A percentile compares a stretch with the other conserved stretches of the same genome.
phyloP scores from a whole-genome alignment of 2,113 vertebrate species.

The Noturus placidus region DNA sequence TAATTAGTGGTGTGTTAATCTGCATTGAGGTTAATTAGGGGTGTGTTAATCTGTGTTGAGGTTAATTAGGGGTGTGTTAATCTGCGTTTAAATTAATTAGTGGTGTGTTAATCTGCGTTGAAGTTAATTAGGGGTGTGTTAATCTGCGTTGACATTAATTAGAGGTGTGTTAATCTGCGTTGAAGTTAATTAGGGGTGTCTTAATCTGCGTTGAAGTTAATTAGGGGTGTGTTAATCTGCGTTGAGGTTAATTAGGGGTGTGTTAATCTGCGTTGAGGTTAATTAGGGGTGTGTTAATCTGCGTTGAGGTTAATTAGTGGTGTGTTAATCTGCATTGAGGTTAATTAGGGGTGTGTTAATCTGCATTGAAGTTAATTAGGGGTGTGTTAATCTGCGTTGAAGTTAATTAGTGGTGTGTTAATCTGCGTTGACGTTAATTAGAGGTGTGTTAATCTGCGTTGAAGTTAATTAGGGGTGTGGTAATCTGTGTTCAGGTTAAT shows the following conservation, averaged over 20 bases:
- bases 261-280: not conserved
- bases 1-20: not conserved
- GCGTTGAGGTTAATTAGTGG: not conserved
- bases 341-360: not conserved
- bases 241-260: not conserved
- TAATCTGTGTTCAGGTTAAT: not conserved
- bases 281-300: not conserved
- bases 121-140: not conserved
- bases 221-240: not conserved
- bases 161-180: not conserved
- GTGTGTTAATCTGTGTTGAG: no score
- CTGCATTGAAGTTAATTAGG: not conserved
- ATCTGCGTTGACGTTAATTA: not conserved
- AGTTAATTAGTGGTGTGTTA: not conserved
- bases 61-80: no score
- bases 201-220: not conserved
- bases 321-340: not conserved
- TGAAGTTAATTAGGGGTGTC: not conserved
- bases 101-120: not conserved
- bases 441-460: not conserved
- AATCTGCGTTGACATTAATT: not conserved
- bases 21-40: no score
- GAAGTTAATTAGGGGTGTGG: not conserved
- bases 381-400: not conserved
- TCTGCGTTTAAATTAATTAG: no score